Evolutionary conservation across 2,888 invertebrate genomes (phyloP).

Genomic region (Hydraecia micacea): DNA sequence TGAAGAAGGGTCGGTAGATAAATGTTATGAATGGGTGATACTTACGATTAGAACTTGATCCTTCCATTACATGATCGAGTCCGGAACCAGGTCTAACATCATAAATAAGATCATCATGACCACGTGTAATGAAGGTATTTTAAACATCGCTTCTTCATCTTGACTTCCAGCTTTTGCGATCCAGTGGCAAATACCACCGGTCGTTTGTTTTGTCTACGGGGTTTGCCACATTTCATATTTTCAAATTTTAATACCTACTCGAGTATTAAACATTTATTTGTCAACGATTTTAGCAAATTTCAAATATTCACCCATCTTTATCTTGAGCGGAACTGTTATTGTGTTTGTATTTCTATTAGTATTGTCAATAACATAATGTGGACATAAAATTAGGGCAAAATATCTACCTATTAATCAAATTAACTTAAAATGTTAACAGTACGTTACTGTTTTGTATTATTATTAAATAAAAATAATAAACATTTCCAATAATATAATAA

Average conservation of each 20-base stretch:
- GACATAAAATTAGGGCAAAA: neutral
- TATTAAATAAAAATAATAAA: neutral
- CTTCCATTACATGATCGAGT: neutral
- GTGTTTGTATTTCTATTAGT: neutral
- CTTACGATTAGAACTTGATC: neutral
- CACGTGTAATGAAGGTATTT: neutral
- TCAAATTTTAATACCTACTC: neutral
- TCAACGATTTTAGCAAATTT: neutral
- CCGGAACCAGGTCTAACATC: neutral
- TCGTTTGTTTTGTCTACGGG: neutral
- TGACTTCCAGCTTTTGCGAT: neutral
- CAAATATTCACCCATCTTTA: neutral
- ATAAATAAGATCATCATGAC: neutral
- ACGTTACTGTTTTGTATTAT: neutral
- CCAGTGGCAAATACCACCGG: neutral
- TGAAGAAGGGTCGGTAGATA: neutral
- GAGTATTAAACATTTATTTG: neutral
- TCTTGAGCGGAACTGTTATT: neutral
- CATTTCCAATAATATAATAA: neutral
- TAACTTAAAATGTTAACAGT: too few relatives aligned
- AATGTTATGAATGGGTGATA: neutral
- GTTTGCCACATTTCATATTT: neutral
- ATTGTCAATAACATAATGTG: neutral
- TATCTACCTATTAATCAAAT: neutral
- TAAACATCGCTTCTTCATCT: too few relatives aligned